These are phyloP conservation scores for Spicauda simplicius DNA, from an alignment of 2,888 invertebrate species.

Conservation along the genomic window DNA sequence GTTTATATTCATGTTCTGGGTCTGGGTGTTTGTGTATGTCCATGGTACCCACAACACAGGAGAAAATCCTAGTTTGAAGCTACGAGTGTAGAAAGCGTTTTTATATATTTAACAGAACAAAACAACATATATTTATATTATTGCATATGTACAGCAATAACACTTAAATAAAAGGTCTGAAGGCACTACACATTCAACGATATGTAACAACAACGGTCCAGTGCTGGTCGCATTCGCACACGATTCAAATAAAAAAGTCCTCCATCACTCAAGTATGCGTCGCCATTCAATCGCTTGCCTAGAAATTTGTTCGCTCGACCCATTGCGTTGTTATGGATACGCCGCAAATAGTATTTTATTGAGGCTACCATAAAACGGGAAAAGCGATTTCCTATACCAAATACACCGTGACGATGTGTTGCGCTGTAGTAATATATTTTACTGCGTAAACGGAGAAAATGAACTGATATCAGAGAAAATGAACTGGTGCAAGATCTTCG, in stretches of 20 bases:
- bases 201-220: conserved; percentile 42
- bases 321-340: conserved; percentile 55
- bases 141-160: background rate
- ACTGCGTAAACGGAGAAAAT: background rate
- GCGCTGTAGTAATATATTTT: conserved; percentile 7
- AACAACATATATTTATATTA: background rate
- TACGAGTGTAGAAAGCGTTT: too few relatives aligned
- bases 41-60: too few relatives aligned
- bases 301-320: conserved; percentile 70
- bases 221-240: conserved; percentile 74
- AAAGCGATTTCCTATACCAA: conserved; percentile 14
- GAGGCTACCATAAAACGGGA: conserved; percentile 16
- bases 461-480: too few relatives aligned
- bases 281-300: conserved; percentile 79
- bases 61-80: too few relatives aligned
- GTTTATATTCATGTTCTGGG: too few relatives aligned
- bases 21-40: too few relatives aligned
- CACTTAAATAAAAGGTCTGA: background rate
- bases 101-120: background rate
- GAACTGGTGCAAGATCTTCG: background rate
- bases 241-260: conserved; percentile 85
- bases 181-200: conserved; percentile 15
- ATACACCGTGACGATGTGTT: conserved; percentile 17
- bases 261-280: conserved; percentile 84
- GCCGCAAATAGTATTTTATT: conserved; percentile 39